Evolutionary conservation across 2,888 invertebrate species (phyloP).

Genomic region (Pseudococcus viburni): DNA sequence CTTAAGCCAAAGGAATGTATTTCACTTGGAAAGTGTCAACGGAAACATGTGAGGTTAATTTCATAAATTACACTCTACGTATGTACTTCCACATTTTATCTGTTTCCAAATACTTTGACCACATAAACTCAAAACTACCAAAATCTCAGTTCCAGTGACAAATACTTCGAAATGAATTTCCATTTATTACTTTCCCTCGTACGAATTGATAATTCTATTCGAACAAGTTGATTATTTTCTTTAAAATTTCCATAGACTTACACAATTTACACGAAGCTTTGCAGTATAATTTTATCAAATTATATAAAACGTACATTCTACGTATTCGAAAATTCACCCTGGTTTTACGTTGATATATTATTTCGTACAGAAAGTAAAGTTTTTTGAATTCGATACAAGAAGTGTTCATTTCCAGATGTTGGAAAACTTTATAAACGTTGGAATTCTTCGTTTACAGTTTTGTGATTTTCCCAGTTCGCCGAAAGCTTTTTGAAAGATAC

Average conservation of each 20-base stretch:
- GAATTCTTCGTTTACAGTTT: conserved; percentile 15
- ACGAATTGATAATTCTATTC: neutral
- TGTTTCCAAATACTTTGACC: neutral
- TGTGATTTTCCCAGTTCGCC: conserved; percentile 12
- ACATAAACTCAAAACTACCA: no score
- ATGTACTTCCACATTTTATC: neutral
- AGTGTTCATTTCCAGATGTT: conserved; percentile 45
- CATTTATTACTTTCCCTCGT: neutral
- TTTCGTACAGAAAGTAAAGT: conserved; percentile 30
- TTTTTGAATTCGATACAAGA: conserved; percentile 1
- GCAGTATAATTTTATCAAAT: neutral
- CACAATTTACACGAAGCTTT: neutral
- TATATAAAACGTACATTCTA: no score
- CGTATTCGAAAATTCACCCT: neutral
- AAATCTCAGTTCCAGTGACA: neutral
- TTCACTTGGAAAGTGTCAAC: neutral
- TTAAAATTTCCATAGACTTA: neutral
- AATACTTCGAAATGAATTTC: neutral
- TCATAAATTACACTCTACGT: neutral
- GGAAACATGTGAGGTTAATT: neutral
- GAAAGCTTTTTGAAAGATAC: conserved; percentile 55
- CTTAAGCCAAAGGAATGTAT: neutral
- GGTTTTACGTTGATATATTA: conserved; percentile 2
- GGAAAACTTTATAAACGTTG: conserved; percentile 20
- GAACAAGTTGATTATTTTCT: neutral